A percentile compares a stretch with the other conserved stretches of the same genome.
phyloP scores from a whole-genome alignment of 1,140 invertebrate genomes.

The Subanguina moxae region DNA sequence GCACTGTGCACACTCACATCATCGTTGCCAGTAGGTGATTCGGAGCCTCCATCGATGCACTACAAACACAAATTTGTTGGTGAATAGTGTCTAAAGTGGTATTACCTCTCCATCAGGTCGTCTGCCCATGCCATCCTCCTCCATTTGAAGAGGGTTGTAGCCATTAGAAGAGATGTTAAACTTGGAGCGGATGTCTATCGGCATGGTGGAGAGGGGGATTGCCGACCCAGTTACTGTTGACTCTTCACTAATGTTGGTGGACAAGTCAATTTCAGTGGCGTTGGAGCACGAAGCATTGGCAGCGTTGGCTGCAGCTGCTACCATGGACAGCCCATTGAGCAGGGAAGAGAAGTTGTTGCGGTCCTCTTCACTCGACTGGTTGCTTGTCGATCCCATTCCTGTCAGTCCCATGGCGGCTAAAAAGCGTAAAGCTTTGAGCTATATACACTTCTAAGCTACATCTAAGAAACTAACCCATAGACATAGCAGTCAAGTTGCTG shows the following conservation, averaged over 20 bases:
- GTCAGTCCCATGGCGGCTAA: no score
- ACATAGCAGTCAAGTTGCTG: no score
- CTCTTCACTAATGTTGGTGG: not conserved
- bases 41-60: constrained; percentile 55
- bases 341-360: constrained; percentile 1
- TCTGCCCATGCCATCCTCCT: constrained; percentile 10
- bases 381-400: not conserved
- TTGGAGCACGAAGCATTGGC: no score
- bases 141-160: constrained; percentile 7
- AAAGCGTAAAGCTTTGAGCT: no score
- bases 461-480: no score
- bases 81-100: not conserved
- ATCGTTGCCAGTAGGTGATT: constrained; percentile 54
- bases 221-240: not conserved
- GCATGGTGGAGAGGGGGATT: constrained; percentile 34
- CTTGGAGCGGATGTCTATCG: constrained; percentile 46
- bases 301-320: not conserved
- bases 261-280: no score
- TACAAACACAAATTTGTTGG: constrained; percentile 11
- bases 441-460: no score
- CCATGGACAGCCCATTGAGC: constrained; percentile 1
- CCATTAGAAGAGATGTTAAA: constrained; percentile 19
- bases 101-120: not conserved
- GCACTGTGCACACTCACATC: constrained; percentile 49
- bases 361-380: not conserved